These are phyloP conservation scores for Tetrapedia diversipes DNA, from an alignment of 2,888 invertebrate genomes.

Conservation along the genomic window DNA sequence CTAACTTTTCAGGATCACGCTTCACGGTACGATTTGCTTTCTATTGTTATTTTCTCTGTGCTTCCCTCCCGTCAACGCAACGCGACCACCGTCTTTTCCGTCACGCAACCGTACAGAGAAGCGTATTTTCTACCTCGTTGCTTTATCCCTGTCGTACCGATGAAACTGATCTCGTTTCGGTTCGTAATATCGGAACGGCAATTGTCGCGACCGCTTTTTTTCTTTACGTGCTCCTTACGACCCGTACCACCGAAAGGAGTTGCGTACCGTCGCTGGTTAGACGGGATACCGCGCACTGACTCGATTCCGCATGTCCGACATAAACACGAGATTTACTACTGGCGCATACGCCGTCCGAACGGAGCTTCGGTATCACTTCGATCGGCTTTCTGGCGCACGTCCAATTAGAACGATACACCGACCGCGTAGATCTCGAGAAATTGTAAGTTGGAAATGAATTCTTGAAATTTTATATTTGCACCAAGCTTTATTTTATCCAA, in stretches of 20 bases:
- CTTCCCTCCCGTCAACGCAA: neutral
- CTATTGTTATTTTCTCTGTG: neutral
- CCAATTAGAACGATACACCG: constrained; percentile 53
- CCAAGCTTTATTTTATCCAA: no score
- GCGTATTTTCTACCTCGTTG: neutral
- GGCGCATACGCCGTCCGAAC: constrained; percentile 54
- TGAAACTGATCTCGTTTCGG: neutral
- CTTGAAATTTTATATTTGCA: no score
- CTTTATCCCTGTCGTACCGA: neutral
- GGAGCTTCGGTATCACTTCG: constrained; percentile 46
- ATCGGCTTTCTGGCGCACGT: constrained; percentile 52
- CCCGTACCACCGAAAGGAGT: neutral
- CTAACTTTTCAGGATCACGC: constrained; percentile 26
- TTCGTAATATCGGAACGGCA: neutral
- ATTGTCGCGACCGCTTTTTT: neutral
- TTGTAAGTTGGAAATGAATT: no score
- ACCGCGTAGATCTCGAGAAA: constrained; percentile 37
- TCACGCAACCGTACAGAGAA: neutral
- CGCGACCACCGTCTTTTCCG: neutral
- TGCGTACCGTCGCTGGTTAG: constrained; percentile 34
- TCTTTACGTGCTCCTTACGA: neutral
- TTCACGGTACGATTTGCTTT: constrained; percentile 20
- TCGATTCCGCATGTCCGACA: constrained; percentile 57
- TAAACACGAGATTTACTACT: constrained; percentile 67
- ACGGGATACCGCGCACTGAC: constrained; percentile 40